Evolutionary conservation across 2,797 vertebrate genomes (phyloP).

Genomic region (Enteromius radiatus): DNA sequence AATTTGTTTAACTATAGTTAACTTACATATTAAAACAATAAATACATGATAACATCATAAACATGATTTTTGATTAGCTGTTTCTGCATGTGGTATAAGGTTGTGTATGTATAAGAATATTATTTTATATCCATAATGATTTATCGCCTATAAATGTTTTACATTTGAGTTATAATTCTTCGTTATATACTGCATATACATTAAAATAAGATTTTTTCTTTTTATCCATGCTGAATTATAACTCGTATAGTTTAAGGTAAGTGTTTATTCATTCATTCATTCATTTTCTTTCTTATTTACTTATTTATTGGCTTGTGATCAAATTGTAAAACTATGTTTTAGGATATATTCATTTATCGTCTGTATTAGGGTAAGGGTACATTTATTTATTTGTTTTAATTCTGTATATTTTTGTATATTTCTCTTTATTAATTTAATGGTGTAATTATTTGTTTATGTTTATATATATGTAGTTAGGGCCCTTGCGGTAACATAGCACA

Average conservation of each 20-base stretch:
- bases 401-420: background rate
- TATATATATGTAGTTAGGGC: too few relatives aligned
- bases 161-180: background rate
- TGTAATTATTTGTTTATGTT: too few relatives aligned
- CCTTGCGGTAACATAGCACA: background rate
- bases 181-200: background rate
- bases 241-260: background rate
- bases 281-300: background rate
- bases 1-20: too few relatives aligned
- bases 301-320: background rate
- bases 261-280: background rate
- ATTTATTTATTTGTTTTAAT: background rate
- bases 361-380: background rate
- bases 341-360: background rate
- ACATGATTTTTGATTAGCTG: too few relatives aligned
- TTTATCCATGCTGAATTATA: background rate
- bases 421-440: background rate
- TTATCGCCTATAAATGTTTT: background rate
- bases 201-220: background rate
- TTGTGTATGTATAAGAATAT: background rate
- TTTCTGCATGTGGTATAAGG: background rate
- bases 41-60: too few relatives aligned
- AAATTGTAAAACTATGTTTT: background rate
- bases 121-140: background rate
- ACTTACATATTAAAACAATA: too few relatives aligned